phyloP scores from a whole-genome alignment of 2,113 vertebrate genomes.

The Lathamus discolor region DNA sequence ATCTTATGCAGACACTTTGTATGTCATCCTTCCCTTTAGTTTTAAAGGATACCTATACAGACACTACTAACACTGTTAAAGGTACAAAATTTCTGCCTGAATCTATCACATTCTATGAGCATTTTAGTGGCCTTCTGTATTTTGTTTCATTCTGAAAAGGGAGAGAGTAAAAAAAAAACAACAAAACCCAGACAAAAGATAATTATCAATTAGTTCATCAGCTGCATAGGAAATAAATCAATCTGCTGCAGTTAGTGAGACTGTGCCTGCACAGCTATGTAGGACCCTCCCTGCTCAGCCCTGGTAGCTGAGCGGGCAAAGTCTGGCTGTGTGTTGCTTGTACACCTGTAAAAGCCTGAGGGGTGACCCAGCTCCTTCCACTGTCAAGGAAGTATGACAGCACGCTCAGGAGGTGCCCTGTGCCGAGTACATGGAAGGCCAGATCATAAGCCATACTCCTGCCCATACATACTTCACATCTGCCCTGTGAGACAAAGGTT shows the following conservation, averaged over 20 bases:
- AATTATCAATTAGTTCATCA: not conserved
- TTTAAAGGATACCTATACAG: not conserved
- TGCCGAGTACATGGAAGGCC: accelerated
- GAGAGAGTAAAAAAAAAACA: not conserved
- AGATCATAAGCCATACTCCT: not conserved
- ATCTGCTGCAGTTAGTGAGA: not conserved
- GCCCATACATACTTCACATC: not conserved
- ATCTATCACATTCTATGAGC: constrained; percentile 27
- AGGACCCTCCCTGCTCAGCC: not conserved
- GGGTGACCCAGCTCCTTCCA: not conserved
- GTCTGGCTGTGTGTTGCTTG: not conserved
- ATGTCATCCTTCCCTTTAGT: not conserved
- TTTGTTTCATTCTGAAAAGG: constrained; percentile 39
- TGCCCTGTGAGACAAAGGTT: accelerated
- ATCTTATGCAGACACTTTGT: not conserved
- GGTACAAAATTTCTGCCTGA: not conserved
- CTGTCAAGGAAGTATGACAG: not conserved
- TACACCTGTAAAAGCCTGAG: not conserved
- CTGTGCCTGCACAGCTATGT: not conserved
- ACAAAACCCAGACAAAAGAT: not conserved
- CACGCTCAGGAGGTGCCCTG: not conserved
- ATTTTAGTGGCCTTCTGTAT: constrained; percentile 13
- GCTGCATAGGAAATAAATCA: not conserved
- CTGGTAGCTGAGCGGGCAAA: not conserved
- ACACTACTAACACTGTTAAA: not conserved